These are phyloP conservation scores for Papilio gigon DNA, from an alignment of 2,888 invertebrate species.

Conservation along the genomic window DNA sequence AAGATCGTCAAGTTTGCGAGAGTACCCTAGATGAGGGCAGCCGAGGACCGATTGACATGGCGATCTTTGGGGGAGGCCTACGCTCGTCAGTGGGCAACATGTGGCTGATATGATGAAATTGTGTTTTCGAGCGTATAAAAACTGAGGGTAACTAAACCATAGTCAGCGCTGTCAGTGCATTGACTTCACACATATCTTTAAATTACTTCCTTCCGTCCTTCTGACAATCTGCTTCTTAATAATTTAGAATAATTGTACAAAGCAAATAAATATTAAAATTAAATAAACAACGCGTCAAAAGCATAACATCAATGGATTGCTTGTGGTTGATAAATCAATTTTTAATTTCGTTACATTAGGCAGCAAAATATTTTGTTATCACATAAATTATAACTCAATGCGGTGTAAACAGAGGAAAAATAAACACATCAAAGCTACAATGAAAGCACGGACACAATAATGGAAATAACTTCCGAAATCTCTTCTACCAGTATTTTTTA, in stretches of 20 bases:
- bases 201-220: too few relatives aligned
- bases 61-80: too few relatives aligned
- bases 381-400: slow-evolving; percentile 33
- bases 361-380: slow-evolving; percentile 22
- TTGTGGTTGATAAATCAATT: slow-evolving; percentile 7
- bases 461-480: slow-evolving; percentile 4
- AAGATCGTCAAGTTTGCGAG: too few relatives aligned
- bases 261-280: slow-evolving; percentile 44
- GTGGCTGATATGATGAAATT: too few relatives aligned
- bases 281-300: slow-evolving; percentile 39
- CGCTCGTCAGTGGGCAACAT: too few relatives aligned
- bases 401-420: slow-evolving; percentile 41
- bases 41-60: too few relatives aligned
- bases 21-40: too few relatives aligned
- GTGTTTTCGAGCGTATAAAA: too few relatives aligned
- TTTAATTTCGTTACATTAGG: neutral
- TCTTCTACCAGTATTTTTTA: too few relatives aligned
- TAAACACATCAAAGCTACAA: slow-evolving; percentile 71
- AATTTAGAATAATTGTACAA: slow-evolving; percentile 41
- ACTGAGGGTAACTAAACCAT: too few relatives aligned
- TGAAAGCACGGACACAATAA: slow-evolving; percentile 66
- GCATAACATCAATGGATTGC: slow-evolving; percentile 31
- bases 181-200: too few relatives aligned
- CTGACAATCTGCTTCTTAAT: slow-evolving; percentile 54
- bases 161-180: neutral